Base-by-base conservation (phyloP, 2,888 invertebrate species). In the Unio delphinus region DNA sequence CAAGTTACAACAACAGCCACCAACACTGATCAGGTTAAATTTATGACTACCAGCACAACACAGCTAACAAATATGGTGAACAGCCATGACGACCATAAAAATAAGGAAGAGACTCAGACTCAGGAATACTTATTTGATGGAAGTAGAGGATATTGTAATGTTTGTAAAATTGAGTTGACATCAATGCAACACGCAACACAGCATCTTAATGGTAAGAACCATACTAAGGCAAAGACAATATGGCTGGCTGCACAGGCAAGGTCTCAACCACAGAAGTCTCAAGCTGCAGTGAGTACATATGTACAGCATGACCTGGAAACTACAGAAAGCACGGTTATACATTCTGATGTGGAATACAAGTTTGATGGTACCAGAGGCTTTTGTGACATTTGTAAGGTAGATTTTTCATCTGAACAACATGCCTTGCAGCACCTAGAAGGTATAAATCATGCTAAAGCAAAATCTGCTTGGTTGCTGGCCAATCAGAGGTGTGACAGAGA, bases 191-290 rank as follows among this genome's bases (percentile, higher is more conserved):
- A 80, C 61, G 77, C 75, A 68, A 61, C 55, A 28, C 79, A 82
- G 64, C 82, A 82, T 70, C 26, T 80, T n/a, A 55, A 15, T 61
- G 84, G 84, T 54, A 78, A 74, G 55, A 79, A 76, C 8, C 84
- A 84, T 64, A 60, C 57, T 23, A 73, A 73, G 63, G 63, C 63
- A 63, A 63, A 54, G 55, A 18, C n/a, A 55, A 30, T 23, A 45
- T 63, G 63, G 63, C 54, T 55, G 55, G 26, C 20, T 45, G 45
- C 45, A 45, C 45, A 45, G 45, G 45, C 45, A 11, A 45, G 11
- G 45, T 45, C 45, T 45, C 45, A 11, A 11, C 8, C 11, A 1
- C 45, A 45, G 45, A 45, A 45, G 11, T 11, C 45, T 45, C 45
- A 45, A 45, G 45, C 1, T 45, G 45, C 45, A 45, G 34, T 45